Conservation (phyloP, 1,140 invertebrate species). For the Archegozetes longisetosus region DNA sequence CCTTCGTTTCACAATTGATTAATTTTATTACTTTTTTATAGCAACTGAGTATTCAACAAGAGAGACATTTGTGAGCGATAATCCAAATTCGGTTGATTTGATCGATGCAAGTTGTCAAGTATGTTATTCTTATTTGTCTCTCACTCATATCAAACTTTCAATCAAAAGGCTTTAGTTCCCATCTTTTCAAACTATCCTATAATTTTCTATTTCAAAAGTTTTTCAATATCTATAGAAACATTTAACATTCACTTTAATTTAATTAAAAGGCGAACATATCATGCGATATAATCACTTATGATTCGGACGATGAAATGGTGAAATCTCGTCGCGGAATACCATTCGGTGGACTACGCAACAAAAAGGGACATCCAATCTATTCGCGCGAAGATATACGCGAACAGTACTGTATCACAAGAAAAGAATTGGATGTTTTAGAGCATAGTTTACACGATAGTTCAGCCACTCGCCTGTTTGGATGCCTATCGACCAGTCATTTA, state of each 20-base stretch:
- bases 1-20: no score
- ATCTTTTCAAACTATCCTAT: no score
- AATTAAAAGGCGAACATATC: not conserved
- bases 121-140: no score
- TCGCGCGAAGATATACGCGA: conserved; percentile 72
- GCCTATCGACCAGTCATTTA: conserved; percentile 48
- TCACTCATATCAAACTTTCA: no score
- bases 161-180: no score
- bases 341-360: conserved; percentile 23
- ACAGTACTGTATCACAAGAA: conserved; percentile 80
- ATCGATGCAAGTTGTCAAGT: not conserved
- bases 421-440: conserved; percentile 69
- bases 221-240: not conserved
- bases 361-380: conserved; percentile 46
- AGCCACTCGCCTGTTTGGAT: conserved; percentile 52
- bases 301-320: conserved; percentile 26
- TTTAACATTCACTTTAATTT: not conserved
- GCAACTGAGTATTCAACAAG: not conserved
- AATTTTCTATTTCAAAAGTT: no score
- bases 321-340: conserved; percentile 10
- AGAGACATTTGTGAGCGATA: not conserved
- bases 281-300: conserved; percentile 22
- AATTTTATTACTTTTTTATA: not conserved
- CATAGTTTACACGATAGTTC: conserved; percentile 27
- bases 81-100: not conserved